A percentile compares a stretch with the other conserved stretches of the same genome.
Conservation (phyloP, 2,888 invertebrate genomes). For the Aleiodes alternator region DNA sequence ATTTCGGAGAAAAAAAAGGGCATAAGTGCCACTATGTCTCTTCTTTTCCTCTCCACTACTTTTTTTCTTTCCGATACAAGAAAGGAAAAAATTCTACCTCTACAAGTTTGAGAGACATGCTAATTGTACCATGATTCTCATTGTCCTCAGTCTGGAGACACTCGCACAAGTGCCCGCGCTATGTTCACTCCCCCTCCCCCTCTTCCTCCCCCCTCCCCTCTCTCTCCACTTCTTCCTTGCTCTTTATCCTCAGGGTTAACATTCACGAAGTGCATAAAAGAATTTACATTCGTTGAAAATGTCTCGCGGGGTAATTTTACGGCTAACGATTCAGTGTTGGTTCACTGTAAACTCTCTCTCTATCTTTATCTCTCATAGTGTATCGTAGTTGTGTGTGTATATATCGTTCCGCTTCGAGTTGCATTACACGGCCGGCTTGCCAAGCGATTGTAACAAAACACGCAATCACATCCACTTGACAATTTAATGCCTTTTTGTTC, state of each 20-base stretch:
- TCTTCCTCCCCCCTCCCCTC: too few species aligned
- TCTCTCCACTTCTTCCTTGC: background rate
- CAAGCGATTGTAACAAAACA: slow-evolving; percentile 43
- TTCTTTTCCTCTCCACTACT: too few species aligned
- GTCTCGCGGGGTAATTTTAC: slow-evolving; percentile 42
- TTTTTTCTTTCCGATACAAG: too few species aligned
- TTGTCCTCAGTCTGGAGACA: background rate
- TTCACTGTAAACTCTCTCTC: background rate
- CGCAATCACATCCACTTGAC: slow-evolving; percentile 37
- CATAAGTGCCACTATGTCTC: too few species aligned
- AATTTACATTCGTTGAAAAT: slow-evolving; percentile 44
- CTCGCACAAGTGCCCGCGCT: too few species aligned
- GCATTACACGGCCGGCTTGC: slow-evolving; percentile 42
- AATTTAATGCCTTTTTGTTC: slow-evolving; percentile 37
- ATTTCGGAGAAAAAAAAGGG: too few species aligned
- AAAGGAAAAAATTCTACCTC: background rate
- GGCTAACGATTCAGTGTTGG: slow-evolving; percentile 32
- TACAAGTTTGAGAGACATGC: background rate
- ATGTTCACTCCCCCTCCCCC: too few species aligned
- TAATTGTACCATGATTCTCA: background rate
- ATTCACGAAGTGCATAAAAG: slow-evolving; percentile 39
- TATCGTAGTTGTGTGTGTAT: background rate
- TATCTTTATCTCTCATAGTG: too few species aligned
- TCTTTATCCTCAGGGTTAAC: slow-evolving; percentile 2
- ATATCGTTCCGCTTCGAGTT: slow-evolving; percentile 45